A percentile compares a stretch with the other conserved stretches of the same genome.
Conservation (phyloP, 2,113 vertebrate species). For the Osmerus mordax region DNA sequence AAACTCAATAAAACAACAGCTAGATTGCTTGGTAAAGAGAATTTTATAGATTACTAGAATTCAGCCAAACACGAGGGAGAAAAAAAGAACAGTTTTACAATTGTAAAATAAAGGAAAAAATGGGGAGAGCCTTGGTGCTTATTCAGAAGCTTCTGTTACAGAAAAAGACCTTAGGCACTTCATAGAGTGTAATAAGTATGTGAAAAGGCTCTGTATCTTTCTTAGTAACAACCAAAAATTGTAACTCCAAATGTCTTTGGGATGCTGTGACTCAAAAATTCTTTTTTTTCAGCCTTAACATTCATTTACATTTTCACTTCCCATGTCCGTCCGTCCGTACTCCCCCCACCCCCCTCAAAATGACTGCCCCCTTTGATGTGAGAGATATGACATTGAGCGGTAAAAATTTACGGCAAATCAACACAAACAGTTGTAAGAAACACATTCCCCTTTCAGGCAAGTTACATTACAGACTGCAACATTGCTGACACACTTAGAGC, state of each 20-base stretch:
- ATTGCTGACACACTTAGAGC: not conserved
- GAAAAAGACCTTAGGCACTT: conserved; percentile 17
- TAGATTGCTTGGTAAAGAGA: conserved; percentile 7
- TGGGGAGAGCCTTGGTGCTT: conserved; percentile 7
- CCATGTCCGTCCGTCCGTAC: not conserved
- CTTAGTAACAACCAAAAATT: conserved; percentile 7
- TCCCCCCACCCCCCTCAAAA: not conserved
- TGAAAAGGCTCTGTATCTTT: not conserved
- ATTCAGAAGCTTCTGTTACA: not conserved
- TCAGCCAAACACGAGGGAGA: conserved; percentile 10
- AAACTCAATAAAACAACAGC: not conserved
- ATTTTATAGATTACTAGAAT: conserved; percentile 15
- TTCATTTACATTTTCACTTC: not conserved
- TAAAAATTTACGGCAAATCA: not conserved
- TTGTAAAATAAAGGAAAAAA: not conserved
- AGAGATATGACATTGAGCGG: not conserved
- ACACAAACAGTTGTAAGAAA: not conserved
- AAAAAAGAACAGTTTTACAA: conserved; percentile 1
- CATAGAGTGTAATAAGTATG: conserved; percentile 7
- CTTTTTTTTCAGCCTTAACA: too few species aligned
- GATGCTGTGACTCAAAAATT: not conserved
- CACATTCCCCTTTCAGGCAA: not conserved
- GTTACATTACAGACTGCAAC: not conserved
- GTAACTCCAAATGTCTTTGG: conserved; percentile 7
- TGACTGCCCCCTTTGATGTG: not conserved